Evolutionary conservation across 2,113 vertebrate species (phyloP), one percentile per base, ranked within the genome.

Genomic region (Laticauda laticaudata): DNA sequence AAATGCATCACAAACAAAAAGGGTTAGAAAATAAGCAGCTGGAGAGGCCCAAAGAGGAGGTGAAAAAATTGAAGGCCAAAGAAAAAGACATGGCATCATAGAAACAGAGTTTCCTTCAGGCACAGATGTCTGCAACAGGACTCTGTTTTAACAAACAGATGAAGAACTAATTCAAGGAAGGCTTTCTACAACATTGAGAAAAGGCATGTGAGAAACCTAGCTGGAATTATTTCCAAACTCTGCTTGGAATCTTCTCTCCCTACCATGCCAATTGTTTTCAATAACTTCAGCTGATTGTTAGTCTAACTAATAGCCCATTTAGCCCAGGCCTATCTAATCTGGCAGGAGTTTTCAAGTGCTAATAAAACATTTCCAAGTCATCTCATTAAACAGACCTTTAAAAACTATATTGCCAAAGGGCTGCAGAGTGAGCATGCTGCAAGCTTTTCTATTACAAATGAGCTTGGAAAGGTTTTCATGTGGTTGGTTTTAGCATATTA

Each of bases 1-100:
- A 61, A 48, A 61, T 0, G 0, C 0, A 0, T 51, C 54, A 87
- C 48, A 93, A 81, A 93, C 5, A 91, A 87, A 92, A 26, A 86
- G 53, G 0, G 0, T 0, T 45, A 48, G 51, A 93, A 39, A 81
- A 90, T 43, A 91, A 7, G 48, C 90, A 48, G 29, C 57, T 45
- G 92, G 20, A 81, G 59, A 51, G 55, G 34, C 48, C 64, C 92
- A 4, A 0, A 0, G 0, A 43, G 48, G 1, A 6, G 90, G 7
- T 91, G 4, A 29, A 8, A 39, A 43, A 94, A 48, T 54, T 64
- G 43, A 24, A 88, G 51, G 89, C 59, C 61, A 88, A 75, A 11
- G 15, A 34, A 8, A 45, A 54, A n/a, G 34, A 88, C 53, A 24
- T 29, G 45, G 29, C 91, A 45, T 88, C 23, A 59, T 39, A 23